These are phyloP conservation scores for Numenius arquata DNA, from an alignment of 2,113 vertebrate genomes.

Conservation along the genomic window DNA sequence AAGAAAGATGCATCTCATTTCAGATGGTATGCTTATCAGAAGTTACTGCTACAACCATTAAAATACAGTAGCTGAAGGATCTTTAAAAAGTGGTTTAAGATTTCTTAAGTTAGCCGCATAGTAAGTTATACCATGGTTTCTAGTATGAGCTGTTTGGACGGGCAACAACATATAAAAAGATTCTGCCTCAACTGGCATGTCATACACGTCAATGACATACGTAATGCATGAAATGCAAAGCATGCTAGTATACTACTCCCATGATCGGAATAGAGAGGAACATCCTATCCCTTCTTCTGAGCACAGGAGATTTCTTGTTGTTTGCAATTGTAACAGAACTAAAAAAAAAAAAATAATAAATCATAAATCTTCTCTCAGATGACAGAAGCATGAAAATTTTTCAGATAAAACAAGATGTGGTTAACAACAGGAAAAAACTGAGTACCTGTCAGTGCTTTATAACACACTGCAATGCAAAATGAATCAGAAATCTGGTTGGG, in stretches of 20 bases:
- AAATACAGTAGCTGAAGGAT: background rate
- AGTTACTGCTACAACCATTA: background rate
- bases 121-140: background rate
- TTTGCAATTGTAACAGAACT: background rate
- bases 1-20: background rate
- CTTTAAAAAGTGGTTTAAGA: background rate
- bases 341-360: background rate
- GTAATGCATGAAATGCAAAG: background rate
- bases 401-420: background rate
- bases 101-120: background rate
- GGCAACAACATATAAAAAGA: background rate
- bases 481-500: background rate
- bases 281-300: background rate
- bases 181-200: fast-evolving
- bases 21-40: background rate
- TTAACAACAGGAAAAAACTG: background rate
- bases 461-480: background rate
- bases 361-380: background rate
- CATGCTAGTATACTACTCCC: background rate
- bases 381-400: background rate
- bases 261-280: background rate
- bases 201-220: background rate
- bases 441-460: background rate
- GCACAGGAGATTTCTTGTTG: background rate
- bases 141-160: background rate